phyloP scores from a whole-genome alignment of 2,888 invertebrate genomes.

The Sycophila texana region DNA sequence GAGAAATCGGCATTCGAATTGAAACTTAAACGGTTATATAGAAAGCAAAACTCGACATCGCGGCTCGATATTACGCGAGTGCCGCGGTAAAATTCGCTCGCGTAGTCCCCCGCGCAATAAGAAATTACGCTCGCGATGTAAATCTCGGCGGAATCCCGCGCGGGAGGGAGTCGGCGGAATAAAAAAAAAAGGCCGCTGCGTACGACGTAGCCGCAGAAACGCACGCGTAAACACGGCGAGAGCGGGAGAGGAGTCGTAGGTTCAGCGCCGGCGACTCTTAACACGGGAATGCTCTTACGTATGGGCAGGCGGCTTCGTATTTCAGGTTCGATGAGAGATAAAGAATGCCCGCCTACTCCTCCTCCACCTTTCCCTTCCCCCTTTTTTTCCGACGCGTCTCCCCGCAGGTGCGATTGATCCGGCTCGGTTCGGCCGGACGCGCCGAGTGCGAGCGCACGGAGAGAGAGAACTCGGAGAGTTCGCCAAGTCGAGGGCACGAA shows the following conservation, averaged over 20 bases:
- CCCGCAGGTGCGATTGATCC: neutral
- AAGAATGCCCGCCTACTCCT: slow-evolving; percentile 31
- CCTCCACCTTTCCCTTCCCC: neutral
- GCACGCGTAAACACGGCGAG: neutral
- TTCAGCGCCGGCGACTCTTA: slow-evolving; percentile 52
- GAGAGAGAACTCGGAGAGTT: neutral
- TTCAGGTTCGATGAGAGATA: slow-evolving; percentile 55
- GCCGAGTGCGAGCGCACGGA: neutral
- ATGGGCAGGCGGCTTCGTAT: slow-evolving; percentile 47
- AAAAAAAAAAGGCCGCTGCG: neutral
- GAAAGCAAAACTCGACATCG: neutral
- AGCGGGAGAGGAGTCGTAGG: slow-evolving; percentile 49
- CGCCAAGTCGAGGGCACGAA: slow-evolving; percentile 34
- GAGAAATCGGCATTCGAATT: no score
- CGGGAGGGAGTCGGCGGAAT: no score
- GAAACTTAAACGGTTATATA: no score
- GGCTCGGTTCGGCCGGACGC: no score
- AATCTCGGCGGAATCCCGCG: no score
- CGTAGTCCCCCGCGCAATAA: neutral
- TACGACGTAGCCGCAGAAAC: neutral
- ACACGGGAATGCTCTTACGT: slow-evolving; percentile 57
- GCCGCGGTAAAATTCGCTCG: neutral
- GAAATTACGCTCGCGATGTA: no score
- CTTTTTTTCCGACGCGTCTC: neutral
- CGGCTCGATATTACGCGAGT: neutral